Conservation (phyloP, 2,113 vertebrate species). For the Lipotes vexillifer region DNA sequence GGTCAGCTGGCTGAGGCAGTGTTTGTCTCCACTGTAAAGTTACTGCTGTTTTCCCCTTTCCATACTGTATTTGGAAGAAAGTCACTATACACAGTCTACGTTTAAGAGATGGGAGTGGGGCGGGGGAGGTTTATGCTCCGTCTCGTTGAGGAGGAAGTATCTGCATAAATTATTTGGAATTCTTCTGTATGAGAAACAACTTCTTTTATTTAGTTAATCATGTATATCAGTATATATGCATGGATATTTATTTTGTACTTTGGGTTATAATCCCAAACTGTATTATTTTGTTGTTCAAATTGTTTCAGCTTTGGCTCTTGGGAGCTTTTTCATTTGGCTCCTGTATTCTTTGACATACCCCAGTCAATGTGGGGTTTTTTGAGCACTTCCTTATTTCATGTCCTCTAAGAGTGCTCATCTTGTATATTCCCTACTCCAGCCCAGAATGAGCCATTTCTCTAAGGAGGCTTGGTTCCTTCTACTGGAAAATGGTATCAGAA, state of each 20-base stretch:
- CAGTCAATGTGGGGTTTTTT: background rate
- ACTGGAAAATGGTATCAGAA: background rate
- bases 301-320: background rate
- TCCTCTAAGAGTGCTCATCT: background rate
- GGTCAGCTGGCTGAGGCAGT: background rate
- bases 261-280: background rate
- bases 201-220: background rate
- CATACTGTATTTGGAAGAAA: background rate
- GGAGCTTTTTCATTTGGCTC: background rate
- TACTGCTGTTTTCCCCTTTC: background rate
- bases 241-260: background rate
- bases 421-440: background rate
- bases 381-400: background rate
- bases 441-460: background rate
- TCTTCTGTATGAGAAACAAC: background rate
- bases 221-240: background rate
- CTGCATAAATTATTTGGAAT: background rate
- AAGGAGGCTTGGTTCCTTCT: background rate
- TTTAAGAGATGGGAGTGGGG: background rate
- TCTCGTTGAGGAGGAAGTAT: background rate
- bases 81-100: background rate
- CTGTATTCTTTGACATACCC: background rate
- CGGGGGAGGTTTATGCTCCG: background rate
- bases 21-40: background rate
- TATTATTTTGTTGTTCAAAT: background rate